A percentile compares a stretch with the other conserved stretches of the same genome.
These are phyloP conservation scores for Trochalopteron elliotii DNA, from an alignment of 2,113 vertebrate species.

Conservation along the genomic window DNA sequence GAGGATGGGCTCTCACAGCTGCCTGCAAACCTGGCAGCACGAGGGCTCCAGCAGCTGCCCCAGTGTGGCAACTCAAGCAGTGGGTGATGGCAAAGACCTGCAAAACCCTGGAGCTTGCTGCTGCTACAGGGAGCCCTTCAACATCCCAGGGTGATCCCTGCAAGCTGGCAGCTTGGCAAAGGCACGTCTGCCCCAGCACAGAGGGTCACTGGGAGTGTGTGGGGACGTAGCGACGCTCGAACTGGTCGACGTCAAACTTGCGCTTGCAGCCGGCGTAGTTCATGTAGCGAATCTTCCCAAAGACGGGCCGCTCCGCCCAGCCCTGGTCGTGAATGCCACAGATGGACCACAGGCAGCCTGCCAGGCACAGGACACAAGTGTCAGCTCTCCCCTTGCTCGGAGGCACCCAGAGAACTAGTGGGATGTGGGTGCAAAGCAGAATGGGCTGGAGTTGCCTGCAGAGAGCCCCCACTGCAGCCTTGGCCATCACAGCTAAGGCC, in stretches of 20 bases:
- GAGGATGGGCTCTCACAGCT: neutral
- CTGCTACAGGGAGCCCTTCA: neutral
- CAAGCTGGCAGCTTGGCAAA: neutral
- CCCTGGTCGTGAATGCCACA: conserved; percentile 89
- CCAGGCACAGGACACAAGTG: fast-evolving
- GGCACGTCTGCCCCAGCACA: fast-evolving
- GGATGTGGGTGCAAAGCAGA: neutral
- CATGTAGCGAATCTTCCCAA: conserved; percentile 92
- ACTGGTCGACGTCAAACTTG: conserved; percentile 84
- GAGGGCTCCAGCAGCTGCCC: neutral
- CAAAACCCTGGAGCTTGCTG: neutral
- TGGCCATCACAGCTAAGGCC: neutral
- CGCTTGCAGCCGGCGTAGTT: conserved; percentile 89
- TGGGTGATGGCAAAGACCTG: neutral
- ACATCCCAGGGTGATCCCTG: fast-evolving
- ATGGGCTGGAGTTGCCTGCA: neutral
- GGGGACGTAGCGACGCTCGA: conserved; percentile 77
- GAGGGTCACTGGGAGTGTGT: neutral
- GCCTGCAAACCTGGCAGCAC: neutral
- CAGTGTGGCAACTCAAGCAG: fast-evolving
- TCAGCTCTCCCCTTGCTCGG: neutral
- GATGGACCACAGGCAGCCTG: conserved; percentile 92
- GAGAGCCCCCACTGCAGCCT: neutral
- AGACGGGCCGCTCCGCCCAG: conserved; percentile 82
- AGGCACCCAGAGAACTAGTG: neutral